Base-by-base conservation (phyloP, 2,797 vertebrate species). In the Anabas testudineus region DNA sequence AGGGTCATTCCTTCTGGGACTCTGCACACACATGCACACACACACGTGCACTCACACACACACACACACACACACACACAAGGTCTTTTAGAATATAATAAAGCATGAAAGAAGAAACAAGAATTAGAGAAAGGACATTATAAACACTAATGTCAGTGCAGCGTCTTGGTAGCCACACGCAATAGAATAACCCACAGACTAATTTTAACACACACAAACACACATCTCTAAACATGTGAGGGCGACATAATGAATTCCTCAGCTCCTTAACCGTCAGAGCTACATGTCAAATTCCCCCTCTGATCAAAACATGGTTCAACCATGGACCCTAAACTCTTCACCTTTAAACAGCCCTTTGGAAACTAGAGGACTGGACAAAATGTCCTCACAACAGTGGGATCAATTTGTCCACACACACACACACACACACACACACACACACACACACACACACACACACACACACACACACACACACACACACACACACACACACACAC, bases 1-100 rank as follows among this genome's bases (percentile, higher is more conserved):
- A 76, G 82, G 82, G 82, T 84, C 77, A 74, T 53, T 71, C 51
- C 66, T 60, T 65, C 54, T 77, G 69, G 61, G 65, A 71, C 36
- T 43, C 9, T 14, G 1, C 30, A 13, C 51, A 32, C 48, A 19
- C 46, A 42, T 37, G 42, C 22, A 43, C 18, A 10, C 10, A 18
- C 57, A 22, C 46, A 47, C 26, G 43, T 26, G 43, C 59, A 45
- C 59, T 64, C 56, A 48, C 43, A 52, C 30, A 42, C 48, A 56
- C 51, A 55, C 28, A 36, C 43, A 45, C 39, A n/a, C n/a, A 51
- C 3, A 19, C 58, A 47, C 19, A 13, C 58, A 36, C 8, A 16
- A 3, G n/a, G 7, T 8, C n/a, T 42, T 21, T 26, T 26, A 36
- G 7, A 46, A 28, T 41, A 13, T 47, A 19, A 32, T 39, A 4